Conservation (phyloP, 2,113 vertebrate genomes). For the Carassius carassius region DNA sequence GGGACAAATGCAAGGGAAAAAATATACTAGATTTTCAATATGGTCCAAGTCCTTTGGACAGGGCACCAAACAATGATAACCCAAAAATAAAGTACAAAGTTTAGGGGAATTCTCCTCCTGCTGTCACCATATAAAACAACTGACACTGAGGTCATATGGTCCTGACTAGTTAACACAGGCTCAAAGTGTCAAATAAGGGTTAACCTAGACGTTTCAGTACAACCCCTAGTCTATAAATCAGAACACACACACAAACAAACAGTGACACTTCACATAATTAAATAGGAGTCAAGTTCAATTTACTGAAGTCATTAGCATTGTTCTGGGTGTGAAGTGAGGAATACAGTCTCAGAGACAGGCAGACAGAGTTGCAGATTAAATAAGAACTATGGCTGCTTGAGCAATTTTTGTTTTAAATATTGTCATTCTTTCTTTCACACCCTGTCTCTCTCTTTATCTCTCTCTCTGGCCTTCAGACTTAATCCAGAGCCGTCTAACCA, state of each 20-base stretch:
- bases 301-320: not conserved
- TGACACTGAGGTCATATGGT: not conserved
- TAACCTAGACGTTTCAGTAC: not conserved
- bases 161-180: not conserved
- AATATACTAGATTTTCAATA: not conserved
- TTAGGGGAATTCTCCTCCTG: conserved; percentile 4
- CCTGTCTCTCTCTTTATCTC: not conserved
- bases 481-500: conserved; percentile 15
- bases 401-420: conserved; percentile 25
- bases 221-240: not conserved
- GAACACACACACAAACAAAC: not conserved
- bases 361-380: conserved; percentile 50
- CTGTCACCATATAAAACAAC: conserved; percentile 1
- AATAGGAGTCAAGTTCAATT: not conserved
- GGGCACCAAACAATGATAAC: not conserved
- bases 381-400: conserved; percentile 40
- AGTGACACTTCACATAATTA: not conserved
- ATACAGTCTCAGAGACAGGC: not conserved
- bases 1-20: not conserved
- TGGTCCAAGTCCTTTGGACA: not conserved
- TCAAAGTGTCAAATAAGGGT: not conserved
- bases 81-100: not conserved
- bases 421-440: conserved; percentile 10
- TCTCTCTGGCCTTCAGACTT: not conserved
- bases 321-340: not conserved